phyloP scores from a whole-genome alignment of 2,888 invertebrate genomes.

The Dione juno region DNA sequence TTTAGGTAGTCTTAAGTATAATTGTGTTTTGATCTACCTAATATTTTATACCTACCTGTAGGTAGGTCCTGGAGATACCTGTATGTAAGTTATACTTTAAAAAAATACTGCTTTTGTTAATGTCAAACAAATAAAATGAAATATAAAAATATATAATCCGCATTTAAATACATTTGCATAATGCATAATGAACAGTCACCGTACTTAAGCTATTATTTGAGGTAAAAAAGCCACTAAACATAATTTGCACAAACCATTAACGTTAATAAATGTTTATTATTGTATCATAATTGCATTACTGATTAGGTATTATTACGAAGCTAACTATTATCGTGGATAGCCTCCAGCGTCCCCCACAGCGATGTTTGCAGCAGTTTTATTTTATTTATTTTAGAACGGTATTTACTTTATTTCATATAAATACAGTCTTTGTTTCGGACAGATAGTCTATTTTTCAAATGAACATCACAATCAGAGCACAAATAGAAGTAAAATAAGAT shows the following conservation, averaged over 20 bases:
- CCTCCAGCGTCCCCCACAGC: conserved; percentile 12
- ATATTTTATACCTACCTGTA: too few relatives aligned
- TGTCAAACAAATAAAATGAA: neutral
- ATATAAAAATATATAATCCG: conserved; percentile 6
- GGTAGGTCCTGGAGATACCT: too few relatives aligned
- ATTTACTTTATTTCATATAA: conserved; percentile 8
- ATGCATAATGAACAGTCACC: neutral
- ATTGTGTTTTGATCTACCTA: too few relatives aligned
- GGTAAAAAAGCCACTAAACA: conserved; percentile 17
- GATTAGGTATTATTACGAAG: conserved; percentile 22
- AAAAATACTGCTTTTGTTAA: neutral
- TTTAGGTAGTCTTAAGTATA: too few relatives aligned
- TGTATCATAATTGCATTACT: conserved; percentile 24
- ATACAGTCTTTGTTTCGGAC: neutral
- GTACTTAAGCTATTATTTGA: conserved; percentile 15
- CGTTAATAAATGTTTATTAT: conserved; percentile 19
- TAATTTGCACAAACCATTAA: conserved; percentile 22
- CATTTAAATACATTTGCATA: conserved; percentile 13
- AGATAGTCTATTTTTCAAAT: neutral
- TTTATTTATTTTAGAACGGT: neutral
- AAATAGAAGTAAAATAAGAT: neutral
- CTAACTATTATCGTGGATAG: conserved; percentile 20
- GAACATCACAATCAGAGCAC: neutral
- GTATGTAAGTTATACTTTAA: neutral
- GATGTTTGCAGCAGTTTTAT: conserved; percentile 10